Conservation (phyloP, 1,140 invertebrate genomes). For the Atta texana region DNA sequence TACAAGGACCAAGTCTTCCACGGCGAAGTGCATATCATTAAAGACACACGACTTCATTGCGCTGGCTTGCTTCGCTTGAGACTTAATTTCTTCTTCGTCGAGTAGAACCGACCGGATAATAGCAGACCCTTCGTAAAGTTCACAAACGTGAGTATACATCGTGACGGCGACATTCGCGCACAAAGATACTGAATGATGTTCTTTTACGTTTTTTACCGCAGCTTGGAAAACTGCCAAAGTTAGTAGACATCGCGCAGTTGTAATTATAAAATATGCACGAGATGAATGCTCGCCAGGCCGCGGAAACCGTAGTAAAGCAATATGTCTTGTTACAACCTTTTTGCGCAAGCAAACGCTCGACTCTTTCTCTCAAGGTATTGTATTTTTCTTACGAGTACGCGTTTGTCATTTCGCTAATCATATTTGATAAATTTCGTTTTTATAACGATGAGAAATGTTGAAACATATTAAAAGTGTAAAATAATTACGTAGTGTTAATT, state of each 20-base stretch:
- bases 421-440: slow-evolving; percentile 24
- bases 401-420: slow-evolving; percentile 46
- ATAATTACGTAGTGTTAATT: slow-evolving; percentile 17
- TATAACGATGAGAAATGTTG: neutral
- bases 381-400: neutral
- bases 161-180: slow-evolving; percentile 61
- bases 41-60: slow-evolving; percentile 58
- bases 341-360: slow-evolving; percentile 38
- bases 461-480: slow-evolving; percentile 20
- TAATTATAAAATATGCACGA: slow-evolving; percentile 63
- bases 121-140: slow-evolving; percentile 59
- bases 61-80: slow-evolving; percentile 43
- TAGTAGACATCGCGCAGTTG: slow-evolving; percentile 58
- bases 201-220: slow-evolving; percentile 48
- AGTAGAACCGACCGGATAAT: slow-evolving; percentile 60
- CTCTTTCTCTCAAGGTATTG: slow-evolving; percentile 14
- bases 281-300: slow-evolving; percentile 45
- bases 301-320: slow-evolving; percentile 45
- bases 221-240: slow-evolving; percentile 61
- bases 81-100: slow-evolving; percentile 62
- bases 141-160: slow-evolving; percentile 65
- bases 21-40: slow-evolving; percentile 43
- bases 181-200: slow-evolving; percentile 50
- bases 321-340: slow-evolving; percentile 54
- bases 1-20: slow-evolving; percentile 44